Evolutionary conservation across 2,888 invertebrate genomes (phyloP).

Genomic region (Amaurobius ferox): DNA sequence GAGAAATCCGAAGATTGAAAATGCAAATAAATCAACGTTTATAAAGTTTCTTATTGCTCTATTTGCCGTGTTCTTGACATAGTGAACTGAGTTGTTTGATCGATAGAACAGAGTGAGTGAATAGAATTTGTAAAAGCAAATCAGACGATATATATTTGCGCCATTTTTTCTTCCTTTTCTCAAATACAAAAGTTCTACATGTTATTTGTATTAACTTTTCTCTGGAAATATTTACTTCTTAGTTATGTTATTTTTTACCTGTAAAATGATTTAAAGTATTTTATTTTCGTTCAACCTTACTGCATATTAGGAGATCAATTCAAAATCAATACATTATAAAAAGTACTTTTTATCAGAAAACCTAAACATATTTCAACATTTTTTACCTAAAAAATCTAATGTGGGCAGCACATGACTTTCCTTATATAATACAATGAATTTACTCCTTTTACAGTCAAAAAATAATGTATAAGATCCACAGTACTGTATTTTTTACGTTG

Average conservation of each 20-base stretch:
- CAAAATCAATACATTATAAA: no score
- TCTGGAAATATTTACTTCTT: not conserved
- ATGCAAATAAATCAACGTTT: constrained; percentile 1
- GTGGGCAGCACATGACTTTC: no score
- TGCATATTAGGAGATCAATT: no score
- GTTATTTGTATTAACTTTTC: not conserved
- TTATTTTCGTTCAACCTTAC: no score
- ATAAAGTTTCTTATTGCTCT: constrained; percentile 2
- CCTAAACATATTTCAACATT: no score
- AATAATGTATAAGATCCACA: no score
- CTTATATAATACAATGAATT: no score
- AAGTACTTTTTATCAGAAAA: no score
- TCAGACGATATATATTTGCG: not conserved
- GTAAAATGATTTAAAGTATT: no score
- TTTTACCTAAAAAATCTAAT: no score
- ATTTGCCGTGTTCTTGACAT: not conserved
- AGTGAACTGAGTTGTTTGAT: not conserved
- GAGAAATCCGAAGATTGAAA: not conserved
- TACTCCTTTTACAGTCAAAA: no score
- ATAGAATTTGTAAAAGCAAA: not conserved
- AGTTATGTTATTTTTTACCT: not conserved
- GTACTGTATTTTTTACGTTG: no score
- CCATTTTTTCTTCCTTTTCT: not conserved
- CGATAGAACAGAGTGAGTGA: not conserved
- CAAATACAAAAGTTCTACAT: not conserved